Evolutionary conservation across 2,888 invertebrate species (phyloP).

Genomic region (Euzophera pinguis): DNA sequence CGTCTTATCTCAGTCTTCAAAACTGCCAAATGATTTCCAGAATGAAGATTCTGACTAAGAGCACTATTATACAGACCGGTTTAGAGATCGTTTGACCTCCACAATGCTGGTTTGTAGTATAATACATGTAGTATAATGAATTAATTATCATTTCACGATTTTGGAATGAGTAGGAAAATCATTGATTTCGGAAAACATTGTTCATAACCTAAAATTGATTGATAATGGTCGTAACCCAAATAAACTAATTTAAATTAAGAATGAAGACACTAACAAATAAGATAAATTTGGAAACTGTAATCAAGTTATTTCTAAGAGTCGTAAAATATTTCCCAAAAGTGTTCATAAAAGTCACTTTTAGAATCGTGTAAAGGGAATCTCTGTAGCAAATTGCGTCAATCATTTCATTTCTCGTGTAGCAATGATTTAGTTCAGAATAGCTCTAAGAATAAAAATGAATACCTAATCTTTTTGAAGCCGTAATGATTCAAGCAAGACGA

Average conservation of each 20-base stretch:
- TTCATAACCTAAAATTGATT: not conserved
- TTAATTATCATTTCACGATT: slow-evolving; percentile 12
- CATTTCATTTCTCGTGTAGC: slow-evolving; percentile 20
- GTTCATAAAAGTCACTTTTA: slow-evolving; percentile 24
- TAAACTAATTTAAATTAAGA: not conserved
- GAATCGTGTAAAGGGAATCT: slow-evolving; percentile 36
- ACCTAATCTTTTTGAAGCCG: too few species aligned
- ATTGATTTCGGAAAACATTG: not conserved
- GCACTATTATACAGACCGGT: slow-evolving; percentile 30
- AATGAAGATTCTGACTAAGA: slow-evolving; percentile 29
- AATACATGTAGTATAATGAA: slow-evolving; percentile 12
- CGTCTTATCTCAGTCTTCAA: slow-evolving; percentile 37
- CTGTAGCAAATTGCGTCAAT: slow-evolving; percentile 36
- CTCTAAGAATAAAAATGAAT: not conserved
- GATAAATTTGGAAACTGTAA: slow-evolving; percentile 28
- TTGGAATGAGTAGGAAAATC: too few species aligned
- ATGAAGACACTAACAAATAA: slow-evolving; percentile 13
- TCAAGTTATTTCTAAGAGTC: slow-evolving; percentile 35
- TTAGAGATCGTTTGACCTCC: slow-evolving; percentile 26
- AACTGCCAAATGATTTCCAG: slow-evolving; percentile 36
- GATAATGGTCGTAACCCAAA: slow-evolving; percentile 3
- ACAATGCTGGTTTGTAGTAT: slow-evolving; percentile 14
- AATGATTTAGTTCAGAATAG: slow-evolving; percentile 13
- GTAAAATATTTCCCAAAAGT: slow-evolving; percentile 35
- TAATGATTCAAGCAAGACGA: not conserved